Conservation (phyloP, 1,140 invertebrate genomes). For the Papilio polytes region DNA sequence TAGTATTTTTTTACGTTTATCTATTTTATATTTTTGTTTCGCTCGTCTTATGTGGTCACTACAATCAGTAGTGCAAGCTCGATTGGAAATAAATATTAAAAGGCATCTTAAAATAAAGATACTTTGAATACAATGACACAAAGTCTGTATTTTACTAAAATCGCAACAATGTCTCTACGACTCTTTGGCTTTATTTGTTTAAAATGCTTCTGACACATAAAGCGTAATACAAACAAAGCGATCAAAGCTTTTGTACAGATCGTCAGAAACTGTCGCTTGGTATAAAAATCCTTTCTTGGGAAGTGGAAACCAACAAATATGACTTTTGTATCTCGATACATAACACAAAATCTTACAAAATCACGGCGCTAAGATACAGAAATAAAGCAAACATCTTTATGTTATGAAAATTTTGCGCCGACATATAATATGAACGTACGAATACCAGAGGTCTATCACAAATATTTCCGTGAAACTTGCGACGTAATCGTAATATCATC, state of each 20-base stretch:
- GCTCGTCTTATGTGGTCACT: neutral
- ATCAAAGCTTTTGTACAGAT: neutral
- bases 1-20: too few relatives aligned
- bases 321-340: neutral
- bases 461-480: too few relatives aligned
- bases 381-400: too few relatives aligned
- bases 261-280: neutral
- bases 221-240: neutral
- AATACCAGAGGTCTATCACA: too few relatives aligned
- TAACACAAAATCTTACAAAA: neutral
- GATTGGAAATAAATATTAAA: neutral
- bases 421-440: too few relatives aligned
- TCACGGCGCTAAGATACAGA: too few relatives aligned
- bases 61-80: neutral
- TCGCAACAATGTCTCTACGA: too few relatives aligned
- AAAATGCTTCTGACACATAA: constrained; percentile 7
- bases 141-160: neutral
- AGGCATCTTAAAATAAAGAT: neutral
- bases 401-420: too few relatives aligned
- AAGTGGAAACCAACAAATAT: neutral
- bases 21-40: too few relatives aligned
- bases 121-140: neutral
- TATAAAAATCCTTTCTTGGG: neutral
- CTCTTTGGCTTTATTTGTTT: neutral
- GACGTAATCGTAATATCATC: too few relatives aligned